A percentile compares a stretch with the other conserved stretches of the same genome.
phyloP scores from a whole-genome alignment of 1,140 invertebrate genomes.

The Palaemon carinicauda region DNA sequence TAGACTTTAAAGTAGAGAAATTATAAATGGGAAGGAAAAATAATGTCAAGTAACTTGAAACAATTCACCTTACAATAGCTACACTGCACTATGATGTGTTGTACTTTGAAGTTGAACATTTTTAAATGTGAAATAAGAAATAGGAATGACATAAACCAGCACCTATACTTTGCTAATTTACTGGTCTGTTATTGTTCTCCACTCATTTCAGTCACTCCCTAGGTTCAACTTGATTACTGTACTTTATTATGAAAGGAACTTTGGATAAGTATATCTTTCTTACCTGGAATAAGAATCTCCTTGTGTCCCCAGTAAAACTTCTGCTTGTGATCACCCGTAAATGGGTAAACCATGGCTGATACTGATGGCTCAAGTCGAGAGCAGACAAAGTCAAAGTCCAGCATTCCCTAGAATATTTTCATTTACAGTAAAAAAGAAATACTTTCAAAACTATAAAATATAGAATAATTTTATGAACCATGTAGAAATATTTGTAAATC shows the following conservation, averaged over 20 bases:
- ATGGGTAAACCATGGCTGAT: constrained; percentile 97
- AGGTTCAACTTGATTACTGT: too few species aligned
- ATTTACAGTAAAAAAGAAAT: neutral
- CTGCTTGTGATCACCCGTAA: constrained; percentile 98
- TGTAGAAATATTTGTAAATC: neutral
- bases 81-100: neutral
- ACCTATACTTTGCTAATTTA: too few species aligned
- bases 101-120: too few species aligned
- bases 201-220: too few species aligned
- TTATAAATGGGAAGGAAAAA: too few species aligned
- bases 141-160: too few species aligned
- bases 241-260: too few species aligned
- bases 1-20: too few species aligned
- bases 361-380: constrained; percentile 76
- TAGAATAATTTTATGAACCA: neutral
- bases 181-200: too few species aligned
- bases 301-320: constrained; percentile 99
- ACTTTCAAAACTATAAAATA: neutral
- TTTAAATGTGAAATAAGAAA: too few species aligned
- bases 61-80: neutral
- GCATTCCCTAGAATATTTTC: constrained; percentile 74
- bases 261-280: too few species aligned
- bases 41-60: too few species aligned
- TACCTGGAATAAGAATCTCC: constrained; percentile 89
- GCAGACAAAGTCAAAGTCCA: constrained; percentile 99